A percentile compares a stretch with the other conserved stretches of the same genome.
Evolutionary conservation across 1,140 invertebrate species (phyloP).

Genomic region (Caerostris darwini): DNA sequence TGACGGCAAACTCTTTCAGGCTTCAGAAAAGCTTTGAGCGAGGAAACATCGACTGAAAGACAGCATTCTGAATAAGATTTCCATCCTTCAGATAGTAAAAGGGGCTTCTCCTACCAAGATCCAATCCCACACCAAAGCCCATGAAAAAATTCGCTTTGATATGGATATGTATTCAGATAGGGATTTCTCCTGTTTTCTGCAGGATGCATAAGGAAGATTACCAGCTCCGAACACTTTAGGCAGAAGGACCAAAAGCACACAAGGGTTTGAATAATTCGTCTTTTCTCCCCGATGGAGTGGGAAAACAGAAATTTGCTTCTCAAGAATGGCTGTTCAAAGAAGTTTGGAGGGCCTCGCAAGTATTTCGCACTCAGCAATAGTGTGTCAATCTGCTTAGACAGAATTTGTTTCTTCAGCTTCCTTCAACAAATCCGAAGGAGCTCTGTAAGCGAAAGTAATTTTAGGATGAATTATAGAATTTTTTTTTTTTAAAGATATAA

Average conservation of each 20-base stretch:
- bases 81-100: slow-evolving; percentile 52
- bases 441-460: not conserved
- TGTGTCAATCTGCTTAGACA: not conserved
- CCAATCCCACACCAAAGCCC: slow-evolving; percentile 39
- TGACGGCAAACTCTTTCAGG: slow-evolving; percentile 56
- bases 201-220: slow-evolving; percentile 50
- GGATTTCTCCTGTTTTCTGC: slow-evolving; percentile 59
- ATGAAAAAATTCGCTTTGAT: slow-evolving; percentile 62
- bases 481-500: not conserved
- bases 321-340: slow-evolving; percentile 3
- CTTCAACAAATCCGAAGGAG: not conserved
- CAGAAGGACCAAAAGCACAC: slow-evolving; percentile 43
- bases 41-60: slow-evolving; percentile 52
- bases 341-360: not conserved
- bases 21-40: slow-evolving; percentile 38
- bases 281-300: not conserved
- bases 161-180: slow-evolving; percentile 72
- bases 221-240: slow-evolving; percentile 30
- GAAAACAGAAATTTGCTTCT: not conserved
- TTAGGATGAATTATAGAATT: not conserved
- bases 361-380: not conserved
- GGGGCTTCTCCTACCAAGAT: not conserved
- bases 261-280: slow-evolving; percentile 47
- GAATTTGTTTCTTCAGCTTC: not conserved
- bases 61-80: slow-evolving; percentile 66